A percentile compares a stretch with the other conserved stretches of the same genome.
Evolutionary conservation across 2,888 invertebrate species (phyloP).

Genomic region (Himalopsyche anomala): DNA sequence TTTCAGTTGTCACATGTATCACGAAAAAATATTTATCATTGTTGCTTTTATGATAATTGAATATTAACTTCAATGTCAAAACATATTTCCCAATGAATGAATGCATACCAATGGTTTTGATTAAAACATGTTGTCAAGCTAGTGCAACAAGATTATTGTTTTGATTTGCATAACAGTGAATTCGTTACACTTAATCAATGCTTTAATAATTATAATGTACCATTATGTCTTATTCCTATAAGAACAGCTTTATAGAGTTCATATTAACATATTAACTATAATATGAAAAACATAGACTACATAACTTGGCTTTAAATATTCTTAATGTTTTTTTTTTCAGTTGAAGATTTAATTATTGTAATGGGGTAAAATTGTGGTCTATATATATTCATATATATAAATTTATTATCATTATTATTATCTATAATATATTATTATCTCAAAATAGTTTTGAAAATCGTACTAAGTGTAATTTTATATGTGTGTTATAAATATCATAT

Average conservation of each 20-base stretch:
- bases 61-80: too few species aligned
- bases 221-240: conserved; percentile 60
- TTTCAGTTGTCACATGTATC: too few species aligned
- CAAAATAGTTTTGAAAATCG: conserved; percentile 50
- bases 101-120: too few species aligned
- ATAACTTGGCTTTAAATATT: conserved; percentile 77
- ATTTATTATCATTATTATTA: conserved; percentile 45
- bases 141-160: neutral
- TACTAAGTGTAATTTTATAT: conserved; percentile 53
- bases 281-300: conserved; percentile 77
- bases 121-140: neutral
- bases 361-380: conserved; percentile 62
- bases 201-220: conserved; percentile 65
- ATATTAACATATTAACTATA: conserved; percentile 68
- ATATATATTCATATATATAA: conserved; percentile 48
- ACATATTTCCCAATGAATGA: too few species aligned
- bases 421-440: conserved; percentile 43
- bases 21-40: too few species aligned
- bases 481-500: conserved; percentile 49
- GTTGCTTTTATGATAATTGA: too few species aligned
- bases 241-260: conserved; percentile 65
- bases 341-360: conserved; percentile 61
- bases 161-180: conserved; percentile 51
- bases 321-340: conserved; percentile 62
- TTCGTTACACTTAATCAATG: conserved; percentile 61